phyloP scores from a whole-genome alignment of 2,113 vertebrate species.

The Brachypodius melanocephalos region DNA sequence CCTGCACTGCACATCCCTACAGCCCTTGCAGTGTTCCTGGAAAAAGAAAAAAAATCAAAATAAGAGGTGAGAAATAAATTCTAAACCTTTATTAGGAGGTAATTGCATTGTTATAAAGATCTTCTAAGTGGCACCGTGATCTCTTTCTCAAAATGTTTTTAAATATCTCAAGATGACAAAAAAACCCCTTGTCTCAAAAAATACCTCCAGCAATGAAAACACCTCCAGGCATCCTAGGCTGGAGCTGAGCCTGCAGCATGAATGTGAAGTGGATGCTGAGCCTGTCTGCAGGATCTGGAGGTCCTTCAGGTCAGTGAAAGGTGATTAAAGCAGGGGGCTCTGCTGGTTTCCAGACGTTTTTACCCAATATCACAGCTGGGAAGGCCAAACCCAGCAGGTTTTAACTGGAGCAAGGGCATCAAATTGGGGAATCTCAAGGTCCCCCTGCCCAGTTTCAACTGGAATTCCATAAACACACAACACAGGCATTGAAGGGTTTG shows the following conservation, averaged over 20 bases:
- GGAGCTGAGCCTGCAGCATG: neutral
- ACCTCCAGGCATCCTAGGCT: neutral
- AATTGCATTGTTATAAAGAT: neutral
- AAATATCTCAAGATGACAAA: neutral
- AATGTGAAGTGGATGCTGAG: neutral
- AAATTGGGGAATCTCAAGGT: neutral
- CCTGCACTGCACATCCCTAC: neutral
- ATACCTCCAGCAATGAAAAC: neutral
- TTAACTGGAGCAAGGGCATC: neutral
- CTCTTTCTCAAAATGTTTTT: neutral
- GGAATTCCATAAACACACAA: neutral
- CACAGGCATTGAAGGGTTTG: neutral
- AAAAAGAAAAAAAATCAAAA: neutral
- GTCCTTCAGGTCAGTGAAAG: neutral
- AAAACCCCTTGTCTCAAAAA: neutral
- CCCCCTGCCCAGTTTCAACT: neutral
- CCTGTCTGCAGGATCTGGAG: neutral
- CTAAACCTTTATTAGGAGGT: neutral
- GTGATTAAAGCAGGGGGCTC: neutral
- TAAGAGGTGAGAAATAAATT: neutral
- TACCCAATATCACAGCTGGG: neutral
- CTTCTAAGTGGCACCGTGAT: accelerated
- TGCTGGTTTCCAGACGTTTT: neutral
- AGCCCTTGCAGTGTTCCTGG: neutral
- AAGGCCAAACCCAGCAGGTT: neutral